Evolutionary conservation across 2,113 vertebrate genomes (phyloP).

Genomic region (Stercorarius parasiticus): DNA sequence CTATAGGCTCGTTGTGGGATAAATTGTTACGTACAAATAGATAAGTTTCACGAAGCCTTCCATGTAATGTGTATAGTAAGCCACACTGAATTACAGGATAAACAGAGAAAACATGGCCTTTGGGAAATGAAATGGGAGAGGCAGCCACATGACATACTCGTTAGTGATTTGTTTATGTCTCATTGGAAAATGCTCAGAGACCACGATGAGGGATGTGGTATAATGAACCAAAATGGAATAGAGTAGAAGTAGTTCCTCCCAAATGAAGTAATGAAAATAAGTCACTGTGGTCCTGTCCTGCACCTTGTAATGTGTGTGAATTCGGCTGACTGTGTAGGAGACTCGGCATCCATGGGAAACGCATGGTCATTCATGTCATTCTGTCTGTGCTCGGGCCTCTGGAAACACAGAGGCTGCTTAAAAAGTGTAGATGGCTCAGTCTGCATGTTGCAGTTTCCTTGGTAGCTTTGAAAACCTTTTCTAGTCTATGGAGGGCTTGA

Average conservation of each 20-base stretch:
- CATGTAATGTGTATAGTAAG: constrained; percentile 4
- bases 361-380: background rate
- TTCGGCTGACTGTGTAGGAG: background rate
- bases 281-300: background rate
- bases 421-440: background rate
- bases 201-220: background rate
- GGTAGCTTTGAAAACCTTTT: background rate
- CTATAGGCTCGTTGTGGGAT: constrained; percentile 37
- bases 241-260: constrained; percentile 13
- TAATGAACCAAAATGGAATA: background rate
- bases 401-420: background rate
- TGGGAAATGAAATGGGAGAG: constrained; percentile 47
- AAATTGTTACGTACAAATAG: constrained; percentile 35
- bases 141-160: constrained; percentile 34
- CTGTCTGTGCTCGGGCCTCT: background rate
- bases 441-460: background rate
- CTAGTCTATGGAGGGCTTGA: background rate
- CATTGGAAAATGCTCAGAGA: constrained; percentile 49
- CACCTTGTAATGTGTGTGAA: background rate
- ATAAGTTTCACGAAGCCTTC: constrained; percentile 48
- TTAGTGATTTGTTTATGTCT: constrained; percentile 54
- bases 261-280: constrained; percentile 40
- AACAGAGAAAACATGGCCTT: background rate
- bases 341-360: background rate
- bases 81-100: background rate